These are phyloP conservation scores for Cheilosia vernalis DNA, from an alignment of 2,888 invertebrate genomes.

Conservation along the genomic window DNA sequence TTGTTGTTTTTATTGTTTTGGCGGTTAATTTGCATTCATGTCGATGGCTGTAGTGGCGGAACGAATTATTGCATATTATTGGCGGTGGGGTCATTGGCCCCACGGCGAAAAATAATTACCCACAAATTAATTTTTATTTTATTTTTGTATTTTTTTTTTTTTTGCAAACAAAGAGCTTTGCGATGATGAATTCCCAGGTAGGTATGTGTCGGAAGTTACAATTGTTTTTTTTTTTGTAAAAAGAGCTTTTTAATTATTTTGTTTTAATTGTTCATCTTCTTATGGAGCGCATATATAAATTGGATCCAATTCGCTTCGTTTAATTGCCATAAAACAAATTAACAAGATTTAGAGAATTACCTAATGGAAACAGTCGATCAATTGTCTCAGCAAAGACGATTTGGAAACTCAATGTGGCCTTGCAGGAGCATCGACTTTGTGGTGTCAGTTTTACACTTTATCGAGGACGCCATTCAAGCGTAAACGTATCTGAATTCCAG, in stretches of 20 bases:
- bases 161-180: neutral
- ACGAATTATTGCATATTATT: conserved; percentile 58
- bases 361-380: no score
- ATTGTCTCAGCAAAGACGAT: no score
- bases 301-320: neutral
- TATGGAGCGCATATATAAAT: conserved; percentile 1
- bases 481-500: no score
- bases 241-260: neutral
- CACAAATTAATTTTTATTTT: neutral
- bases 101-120: conserved; percentile 42
- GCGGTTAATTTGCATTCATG: conserved; percentile 62
- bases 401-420: no score
- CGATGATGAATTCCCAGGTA: conserved; percentile 12
- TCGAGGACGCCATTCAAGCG: no score
- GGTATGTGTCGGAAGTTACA: neutral
- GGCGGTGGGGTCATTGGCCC: conserved; percentile 45
- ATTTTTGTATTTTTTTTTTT: no score
- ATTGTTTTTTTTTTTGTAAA: neutral
- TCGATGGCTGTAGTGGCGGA: conserved; percentile 55
- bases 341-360: neutral
- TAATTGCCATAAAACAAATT: conserved; percentile 17
- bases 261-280: neutral
- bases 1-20: conserved; percentile 39
- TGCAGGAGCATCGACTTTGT: no score
- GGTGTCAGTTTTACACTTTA: no score